These are phyloP conservation scores for Coregonus clupeaformis DNA, from an alignment of 2,113 vertebrate species.

Conservation along the genomic window DNA sequence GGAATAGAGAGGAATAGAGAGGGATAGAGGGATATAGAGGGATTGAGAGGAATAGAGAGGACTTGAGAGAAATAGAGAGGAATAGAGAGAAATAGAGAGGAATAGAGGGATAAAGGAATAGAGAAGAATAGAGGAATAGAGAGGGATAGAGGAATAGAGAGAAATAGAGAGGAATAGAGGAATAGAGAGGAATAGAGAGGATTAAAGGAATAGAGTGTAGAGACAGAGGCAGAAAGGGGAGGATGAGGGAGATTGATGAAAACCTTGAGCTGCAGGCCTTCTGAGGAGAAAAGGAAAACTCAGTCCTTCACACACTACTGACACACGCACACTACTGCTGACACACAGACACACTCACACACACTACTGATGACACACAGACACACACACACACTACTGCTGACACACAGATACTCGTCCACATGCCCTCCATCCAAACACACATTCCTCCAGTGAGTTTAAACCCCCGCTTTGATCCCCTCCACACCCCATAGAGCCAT, in stretches of 20 bases:
- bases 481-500: no score
- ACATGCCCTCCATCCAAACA: background rate
- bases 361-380: constrained; percentile 9
- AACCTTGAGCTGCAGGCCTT: constrained; percentile 48
- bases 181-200: background rate
- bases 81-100: background rate
- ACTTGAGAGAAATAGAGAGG: no score
- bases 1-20: no score
- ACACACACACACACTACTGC: background rate
- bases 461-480: no score
- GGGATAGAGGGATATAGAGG: no score
- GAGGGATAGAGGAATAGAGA: no score
- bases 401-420: background rate
- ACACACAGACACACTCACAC: no score
- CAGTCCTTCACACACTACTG: constrained; percentile 53
- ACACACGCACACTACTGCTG: constrained; percentile 38
- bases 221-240: constrained; percentile 14
- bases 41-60: background rate
- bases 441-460: no score
- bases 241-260: constrained; percentile 55
- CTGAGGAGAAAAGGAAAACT: constrained; percentile 46
- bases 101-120: no score
- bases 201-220: constrained; percentile 5
- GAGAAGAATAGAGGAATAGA: no score
- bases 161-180: no score